Conservation (phyloP, 2,888 invertebrate species). For the Xanthorhoe designata region DNA sequence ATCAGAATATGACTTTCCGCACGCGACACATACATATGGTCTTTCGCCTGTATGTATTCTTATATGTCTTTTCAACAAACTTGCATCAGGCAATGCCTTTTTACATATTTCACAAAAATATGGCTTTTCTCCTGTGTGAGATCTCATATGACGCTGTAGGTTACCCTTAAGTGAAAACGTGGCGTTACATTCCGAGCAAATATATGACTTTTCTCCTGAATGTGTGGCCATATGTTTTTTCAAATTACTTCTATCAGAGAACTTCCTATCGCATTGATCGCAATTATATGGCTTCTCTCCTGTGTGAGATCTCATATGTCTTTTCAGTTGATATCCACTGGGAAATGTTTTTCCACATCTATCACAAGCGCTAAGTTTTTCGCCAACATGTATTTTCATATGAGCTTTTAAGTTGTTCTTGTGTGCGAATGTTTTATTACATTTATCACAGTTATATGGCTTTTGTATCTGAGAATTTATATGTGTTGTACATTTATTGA, state of each 20-base stretch:
- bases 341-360: slow-evolving; percentile 10
- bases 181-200: slow-evolving; percentile 14
- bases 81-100: slow-evolving; percentile 1
- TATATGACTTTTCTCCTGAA: slow-evolving; percentile 9
- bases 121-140: slow-evolving; percentile 10
- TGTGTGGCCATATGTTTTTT: slow-evolving; percentile 22
- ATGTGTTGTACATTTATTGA: neutral
- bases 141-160: slow-evolving; percentile 11
- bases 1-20: slow-evolving; percentile 69
- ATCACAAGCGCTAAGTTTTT: slow-evolving; percentile 6
- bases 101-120: slow-evolving; percentile 21
- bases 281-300: slow-evolving; percentile 17
- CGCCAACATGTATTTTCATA: slow-evolving; percentile 3
- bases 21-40: slow-evolving; percentile 44
- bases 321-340: slow-evolving; percentile 1
- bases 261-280: slow-evolving; percentile 10
- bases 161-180: slow-evolving; percentile 1
- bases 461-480: slow-evolving; percentile 2
- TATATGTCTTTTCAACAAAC: slow-evolving; percentile 13
- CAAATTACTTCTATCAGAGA: slow-evolving; percentile 3
- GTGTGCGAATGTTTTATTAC: slow-evolving; percentile 12
- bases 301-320: slow-evolving; percentile 21
- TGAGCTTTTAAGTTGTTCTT: slow-evolving; percentile 8
- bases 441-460: neutral
- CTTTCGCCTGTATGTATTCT: slow-evolving; percentile 20